Evolutionary conservation across 2,888 invertebrate genomes (phyloP), one percentile per base, ranked within the genome.

Genomic region (Calliopum simillimum): DNA sequence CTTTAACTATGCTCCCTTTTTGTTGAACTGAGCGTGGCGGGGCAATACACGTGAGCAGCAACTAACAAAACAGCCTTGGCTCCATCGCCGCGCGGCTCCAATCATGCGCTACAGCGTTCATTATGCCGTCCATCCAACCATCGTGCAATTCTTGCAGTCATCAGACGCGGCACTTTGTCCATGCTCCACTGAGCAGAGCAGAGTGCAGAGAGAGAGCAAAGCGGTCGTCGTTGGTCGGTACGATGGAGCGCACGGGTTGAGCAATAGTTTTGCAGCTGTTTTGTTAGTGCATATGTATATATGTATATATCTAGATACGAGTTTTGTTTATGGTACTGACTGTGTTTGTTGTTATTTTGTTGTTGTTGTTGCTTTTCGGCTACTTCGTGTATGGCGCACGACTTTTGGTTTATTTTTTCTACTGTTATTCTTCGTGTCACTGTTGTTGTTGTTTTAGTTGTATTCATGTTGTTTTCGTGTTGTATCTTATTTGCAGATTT

Each of bases 341-440:
- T 59, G 41, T 66, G 23, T 19, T 55, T 41, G 25, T 67, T 19
- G 67, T 14, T 16, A n/a, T 64, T 12, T 51, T 44, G 47, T 4
- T 55, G 23, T 73, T 53, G 25, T 25, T 70, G 47, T 63, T 33
- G 55, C 44, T 14, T 55, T 67, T 59, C 19, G 14, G 19, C 47
- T 33, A 33, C 61, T 67, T 49, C 69, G 25, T 71, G 81, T 82
- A 71, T 82, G 44, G 14, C 23, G 25, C 16, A 44, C 33, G 67
- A 16, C 49, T 47, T 68, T 59, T 68, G 49, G 47, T 47, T 68
- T 68, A 49, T 21, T 23, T n/a, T 55, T 19, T 1, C 55, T 67
- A 19, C 47, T 67, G 23, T 19, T 59, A 16, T 49, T 12, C 47
- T n/a, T 43, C n/a, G n/a, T n/a, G n/a, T n/a, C n/a, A n/a, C n/a